Evolutionary conservation across 1,140 invertebrate genomes (phyloP), one percentile per base, ranked within the genome.

Genomic region (Carposina sasakii): DNA sequence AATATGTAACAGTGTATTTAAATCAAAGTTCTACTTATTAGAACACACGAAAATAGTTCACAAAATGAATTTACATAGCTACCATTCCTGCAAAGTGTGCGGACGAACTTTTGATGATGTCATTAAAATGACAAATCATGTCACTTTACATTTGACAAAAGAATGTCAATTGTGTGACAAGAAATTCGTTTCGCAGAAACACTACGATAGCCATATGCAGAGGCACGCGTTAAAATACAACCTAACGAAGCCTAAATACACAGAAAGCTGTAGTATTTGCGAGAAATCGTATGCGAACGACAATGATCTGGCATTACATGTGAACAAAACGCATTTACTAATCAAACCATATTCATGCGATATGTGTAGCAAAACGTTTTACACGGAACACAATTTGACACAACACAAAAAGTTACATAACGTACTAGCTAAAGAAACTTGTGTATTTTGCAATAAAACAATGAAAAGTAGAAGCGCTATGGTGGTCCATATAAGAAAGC

Each of bases 321-420:
- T 84, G 0, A 84, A 84, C 58, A 84, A 79, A 40, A 48, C 57
- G 3, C 81, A 84, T 57, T 63, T 84, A 40, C 77, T 77, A 67
- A 78, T 84, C 33, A 84, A 81, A 65, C 77, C 81, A 0, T 81
- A 78, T 42, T 60, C 33, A 41, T 84, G 81, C 52, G 77, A 81
- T 31, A 81, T 81, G 76, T 84, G 77, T 33, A 72, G 81, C 1
- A 66, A 52, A 43, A 58, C 73, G 16, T 83, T 76, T 44, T 81
- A 81, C 40, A 74, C 76, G 0, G 72, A 75, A 41, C 60, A 53
- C 4, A 71, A 79, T 60, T 54, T 83, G 51, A 67, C 40, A 8
- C 63, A 63, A 51, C 79, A 83, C 51, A 79, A 78, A 45, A 68
- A 62, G 31, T 48, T 78, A 8, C 81, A 84, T 24, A 71, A 55